Conservation (phyloP, 2,113 vertebrate species). For the Hiodon alosoides region DNA sequence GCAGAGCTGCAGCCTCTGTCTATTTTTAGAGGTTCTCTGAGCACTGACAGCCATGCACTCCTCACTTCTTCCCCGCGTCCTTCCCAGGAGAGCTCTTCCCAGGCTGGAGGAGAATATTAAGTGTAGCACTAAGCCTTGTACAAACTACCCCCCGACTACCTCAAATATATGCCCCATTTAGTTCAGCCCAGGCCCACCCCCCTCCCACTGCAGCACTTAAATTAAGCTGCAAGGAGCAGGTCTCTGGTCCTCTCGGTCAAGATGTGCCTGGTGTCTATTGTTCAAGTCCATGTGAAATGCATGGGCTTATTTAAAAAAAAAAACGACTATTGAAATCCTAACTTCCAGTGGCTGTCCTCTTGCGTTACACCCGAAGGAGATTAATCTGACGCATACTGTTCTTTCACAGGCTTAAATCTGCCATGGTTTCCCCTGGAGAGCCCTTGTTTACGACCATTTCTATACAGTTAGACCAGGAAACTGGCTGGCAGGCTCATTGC, state of each 20-base stretch:
- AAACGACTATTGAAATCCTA: neutral
- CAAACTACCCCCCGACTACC: neutral
- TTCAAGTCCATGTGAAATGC: neutral
- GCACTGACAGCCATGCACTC: neutral
- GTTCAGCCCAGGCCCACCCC: neutral
- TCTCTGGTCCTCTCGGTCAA: neutral
- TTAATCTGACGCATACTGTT: neutral
- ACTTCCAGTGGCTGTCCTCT: neutral
- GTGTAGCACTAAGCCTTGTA: neutral
- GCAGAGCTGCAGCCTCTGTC: neutral
- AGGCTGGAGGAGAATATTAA: slow-evolving; percentile 14
- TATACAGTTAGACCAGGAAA: neutral
- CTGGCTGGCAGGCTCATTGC: neutral
- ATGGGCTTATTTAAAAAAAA: neutral
- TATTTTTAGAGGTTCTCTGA: neutral
- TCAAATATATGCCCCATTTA: neutral
- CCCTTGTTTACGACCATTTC: neutral
- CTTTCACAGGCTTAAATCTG: neutral
- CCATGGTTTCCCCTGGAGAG: neutral
- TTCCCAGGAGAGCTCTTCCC: slow-evolving; percentile 4
- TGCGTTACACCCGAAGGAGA: neutral
- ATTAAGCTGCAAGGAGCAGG: neutral
- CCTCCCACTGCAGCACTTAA: neutral
- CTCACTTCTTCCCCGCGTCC: slow-evolving; percentile 6
- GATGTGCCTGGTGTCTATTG: neutral